Base-by-base conservation (phyloP, 2,113 vertebrate genomes). In the Acinonyx jubatus region DNA sequence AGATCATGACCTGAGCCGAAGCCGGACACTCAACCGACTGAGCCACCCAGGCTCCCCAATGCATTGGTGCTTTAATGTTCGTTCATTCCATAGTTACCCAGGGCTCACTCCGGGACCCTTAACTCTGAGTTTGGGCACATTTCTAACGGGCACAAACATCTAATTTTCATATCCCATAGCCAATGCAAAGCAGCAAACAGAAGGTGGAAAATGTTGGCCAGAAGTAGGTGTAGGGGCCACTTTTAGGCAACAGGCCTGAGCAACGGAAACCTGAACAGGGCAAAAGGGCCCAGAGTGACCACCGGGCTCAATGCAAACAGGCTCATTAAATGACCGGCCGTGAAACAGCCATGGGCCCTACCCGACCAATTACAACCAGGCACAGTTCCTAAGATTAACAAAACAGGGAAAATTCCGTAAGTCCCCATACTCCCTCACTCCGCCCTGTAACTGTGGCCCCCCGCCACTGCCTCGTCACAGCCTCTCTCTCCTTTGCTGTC, bases 101-200 rank as follows among this genome's bases (percentile, higher is more conserved):
- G 33, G 48, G 11, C 9, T 41, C 66, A 88, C 27, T 87, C 33
- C 81, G 52, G 61, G 38, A 41, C 10, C 57, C 63, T 81, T 83
- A 73, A 84, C 10, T 81, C 84, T 93, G 79, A 79, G 61, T 91
- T 94, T 65, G 76, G 33, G n/a, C 45, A 71, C 27, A 38, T 74
- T 85, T 96, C 91, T 81, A 96, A 81, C 33, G 90, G 80, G 63
- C n/a, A 63, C n/a, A 81, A 36, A 69, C 27, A 79, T 78, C 21
- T 68, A 71, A 89, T 96, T 97, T 94, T 85, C 81, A 93, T 65
- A 31, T 33, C 10, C 45, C 16, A 57, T 5, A 81, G 50, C 3
- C 38, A 85, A 48, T 31, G 21, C 85, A 91, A 92, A 94, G 45
- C 91, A 89, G n/a, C 41, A 63, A 82, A 71, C 1, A 89, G 55